Evolutionary conservation across 1,140 invertebrate species (phyloP), one percentile per base, ranked within the genome.

Genomic region (Phocides pigmalion): DNA sequence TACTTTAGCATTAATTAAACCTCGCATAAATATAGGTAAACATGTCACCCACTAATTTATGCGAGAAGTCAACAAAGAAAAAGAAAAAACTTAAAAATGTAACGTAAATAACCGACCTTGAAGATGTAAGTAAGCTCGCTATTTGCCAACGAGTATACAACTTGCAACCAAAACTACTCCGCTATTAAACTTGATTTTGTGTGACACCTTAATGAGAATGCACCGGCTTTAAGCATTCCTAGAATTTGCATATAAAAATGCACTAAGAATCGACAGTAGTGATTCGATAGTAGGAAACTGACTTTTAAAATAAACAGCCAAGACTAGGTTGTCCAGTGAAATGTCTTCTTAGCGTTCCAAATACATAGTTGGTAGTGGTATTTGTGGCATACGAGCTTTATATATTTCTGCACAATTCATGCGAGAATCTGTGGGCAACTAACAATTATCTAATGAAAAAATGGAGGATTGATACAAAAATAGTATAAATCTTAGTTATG

Each of bases 121-220:
- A 59, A 68, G 69, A 79, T 70, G 69, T 65, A 71, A 74, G 39
- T 58, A 39, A 54, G 39, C 54, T 50, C 19, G 9, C 17, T 47
- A 50, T 50, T 49, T 39, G 25, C 58, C 59, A 54, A 53, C 63
- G 51, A 59, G 59, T 67, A 67, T 28, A 72, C 74, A 69, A 80
- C 44, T 76, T 72, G 62, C 64, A 56, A 68, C 68, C 72, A 35
- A 77, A 64, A 53, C 46, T 42, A 64, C 74, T 65, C 61, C 68
- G 69, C 73, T 50, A 76, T 82, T 84, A 82, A 81, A 80, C 72
- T 64, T 72, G 68, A 79, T 82, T 82, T 72, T 68, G 73, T 72
- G 64, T 74, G 72, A 70, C 74, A 70, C 42, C 15, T 61, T 76
- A 74, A 77, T 72, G 67, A 78, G 65, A 78, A 74, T 72, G 67